Conservation (phyloP, 1,140 invertebrate genomes). For the Drosophila leontia region DNA sequence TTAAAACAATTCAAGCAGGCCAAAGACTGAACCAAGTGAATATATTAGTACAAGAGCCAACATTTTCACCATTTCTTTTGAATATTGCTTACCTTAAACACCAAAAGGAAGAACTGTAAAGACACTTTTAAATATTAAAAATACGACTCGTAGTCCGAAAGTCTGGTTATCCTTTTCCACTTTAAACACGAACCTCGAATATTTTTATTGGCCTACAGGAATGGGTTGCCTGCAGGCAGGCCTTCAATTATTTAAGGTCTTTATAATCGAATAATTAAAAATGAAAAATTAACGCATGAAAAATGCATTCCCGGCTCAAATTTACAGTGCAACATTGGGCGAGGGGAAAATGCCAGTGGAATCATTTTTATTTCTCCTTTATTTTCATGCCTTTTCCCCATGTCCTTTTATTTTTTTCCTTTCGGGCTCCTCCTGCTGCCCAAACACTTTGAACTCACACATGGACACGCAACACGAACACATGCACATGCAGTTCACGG, state of each 20-base stretch:
- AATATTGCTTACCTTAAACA: background rate
- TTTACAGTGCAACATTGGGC: constrained; percentile 49
- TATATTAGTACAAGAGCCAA: background rate
- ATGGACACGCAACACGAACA: constrained; percentile 20
- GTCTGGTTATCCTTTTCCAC: background rate
- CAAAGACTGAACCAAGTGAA: background rate
- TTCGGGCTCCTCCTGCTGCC: constrained; percentile 6
- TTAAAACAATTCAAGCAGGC: background rate
- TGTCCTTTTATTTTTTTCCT: constrained; percentile 8
- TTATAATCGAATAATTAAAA: constrained; percentile 83
- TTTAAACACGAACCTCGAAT: constrained; percentile 3
- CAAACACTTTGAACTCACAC: constrained; percentile 77
- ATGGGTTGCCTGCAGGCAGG: constrained; percentile 29
- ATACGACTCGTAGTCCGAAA: background rate
- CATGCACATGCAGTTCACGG: constrained; percentile 37
- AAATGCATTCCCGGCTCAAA: constrained; percentile 76
- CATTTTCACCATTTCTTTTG: background rate
- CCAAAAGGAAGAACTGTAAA: background rate
- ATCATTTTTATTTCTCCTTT: constrained; percentile 46
- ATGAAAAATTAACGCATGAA: constrained; percentile 82
- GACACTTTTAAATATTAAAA: background rate
- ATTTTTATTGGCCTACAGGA: constrained; percentile 39
- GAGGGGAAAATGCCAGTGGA: constrained; percentile 24
- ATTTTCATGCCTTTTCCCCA: constrained; percentile 20
- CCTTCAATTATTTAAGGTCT: constrained; percentile 79